Base-by-base conservation (phyloP, 1,140 invertebrate genomes). In the Drosophila obscura region DNA sequence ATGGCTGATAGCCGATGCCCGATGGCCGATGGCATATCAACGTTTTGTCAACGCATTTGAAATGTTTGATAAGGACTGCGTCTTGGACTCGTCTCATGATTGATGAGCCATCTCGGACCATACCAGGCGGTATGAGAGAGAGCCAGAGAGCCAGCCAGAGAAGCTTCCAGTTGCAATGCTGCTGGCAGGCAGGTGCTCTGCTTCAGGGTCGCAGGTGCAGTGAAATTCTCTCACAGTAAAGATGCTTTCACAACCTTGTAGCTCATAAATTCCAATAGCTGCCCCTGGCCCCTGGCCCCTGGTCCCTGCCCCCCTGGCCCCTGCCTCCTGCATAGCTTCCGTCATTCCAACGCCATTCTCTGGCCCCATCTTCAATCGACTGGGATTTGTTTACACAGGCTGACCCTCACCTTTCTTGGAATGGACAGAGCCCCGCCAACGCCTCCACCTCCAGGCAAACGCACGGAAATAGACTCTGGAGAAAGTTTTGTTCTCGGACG, bases 31-130 rank as follows among this genome's bases (percentile, higher is more conserved):
- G 31, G 43, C 61, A 26, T 66, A 69, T 69, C 65, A 71, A 58
- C 67, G 65, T 71, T 71, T 71, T 71, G 67, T 71, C 67, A 71
- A 71, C 65, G 69, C 64, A 71, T 71, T 71, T 71, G 65, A 71
- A 71, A 71, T 69, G 67, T 69, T 71, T 67, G 64, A 67, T 67
- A 63, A 44, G 64, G 19, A 19, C 19, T 52, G 46, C 61, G 64
- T 46, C 64, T 48, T 22, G 51, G 49, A 26, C n/a, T 41, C 19
- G 43, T 49, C 45, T 28, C 52, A 71, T 71, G 67, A 71, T 71
- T 71, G 67, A 71, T 71, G 67, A 69, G 35, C 64, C 45, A 39
- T 51, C 68, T 69, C 64, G 35, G 44, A 16, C 44, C 35, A 28
- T 15, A 2, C 26, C 31, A 0, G 15, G 6, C 2, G 3, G 11